Evolutionary conservation across 1,140 invertebrate species (phyloP).

Genomic region (Dreissena rostriformis): DNA sequence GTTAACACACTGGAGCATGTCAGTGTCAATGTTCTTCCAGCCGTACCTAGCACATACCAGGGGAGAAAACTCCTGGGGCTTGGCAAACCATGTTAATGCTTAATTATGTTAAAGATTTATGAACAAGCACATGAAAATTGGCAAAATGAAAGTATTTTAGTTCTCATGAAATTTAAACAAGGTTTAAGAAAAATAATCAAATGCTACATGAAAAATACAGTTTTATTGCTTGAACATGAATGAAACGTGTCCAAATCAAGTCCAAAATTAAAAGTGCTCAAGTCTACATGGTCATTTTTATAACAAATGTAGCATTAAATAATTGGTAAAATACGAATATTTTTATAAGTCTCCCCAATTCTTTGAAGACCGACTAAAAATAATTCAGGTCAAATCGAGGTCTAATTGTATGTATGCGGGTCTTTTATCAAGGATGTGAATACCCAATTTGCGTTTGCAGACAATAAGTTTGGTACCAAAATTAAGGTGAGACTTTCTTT

Average conservation of each 20-base stretch:
- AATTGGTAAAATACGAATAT: too few relatives aligned
- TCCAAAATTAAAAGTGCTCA: background rate
- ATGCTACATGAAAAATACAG: background rate
- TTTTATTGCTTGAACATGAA: background rate
- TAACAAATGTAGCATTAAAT: too few relatives aligned
- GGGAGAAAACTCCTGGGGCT: slow-evolving; percentile 71
- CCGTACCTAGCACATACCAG: slow-evolving; percentile 75
- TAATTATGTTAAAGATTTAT: slow-evolving; percentile 45
- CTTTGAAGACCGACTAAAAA: too few relatives aligned
- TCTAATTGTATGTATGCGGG: too few relatives aligned
- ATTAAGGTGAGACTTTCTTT: too few relatives aligned
- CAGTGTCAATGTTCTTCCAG: slow-evolving; percentile 73
- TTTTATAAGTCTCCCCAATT: too few relatives aligned
- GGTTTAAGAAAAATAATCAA: background rate
- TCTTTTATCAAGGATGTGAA: too few relatives aligned
- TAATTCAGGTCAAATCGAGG: too few relatives aligned
- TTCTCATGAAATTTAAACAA: background rate
- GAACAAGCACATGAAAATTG: background rate
- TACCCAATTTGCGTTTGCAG: too few relatives aligned
- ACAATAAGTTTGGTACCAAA: too few relatives aligned
- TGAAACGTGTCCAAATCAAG: background rate
- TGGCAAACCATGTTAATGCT: slow-evolving; percentile 74
- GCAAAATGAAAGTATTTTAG: background rate
- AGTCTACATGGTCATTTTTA: background rate
- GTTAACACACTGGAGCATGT: slow-evolving; percentile 73